phyloP scores from a whole-genome alignment of 2,113 vertebrate genomes.

The Anoplopoma fimbria region DNA sequence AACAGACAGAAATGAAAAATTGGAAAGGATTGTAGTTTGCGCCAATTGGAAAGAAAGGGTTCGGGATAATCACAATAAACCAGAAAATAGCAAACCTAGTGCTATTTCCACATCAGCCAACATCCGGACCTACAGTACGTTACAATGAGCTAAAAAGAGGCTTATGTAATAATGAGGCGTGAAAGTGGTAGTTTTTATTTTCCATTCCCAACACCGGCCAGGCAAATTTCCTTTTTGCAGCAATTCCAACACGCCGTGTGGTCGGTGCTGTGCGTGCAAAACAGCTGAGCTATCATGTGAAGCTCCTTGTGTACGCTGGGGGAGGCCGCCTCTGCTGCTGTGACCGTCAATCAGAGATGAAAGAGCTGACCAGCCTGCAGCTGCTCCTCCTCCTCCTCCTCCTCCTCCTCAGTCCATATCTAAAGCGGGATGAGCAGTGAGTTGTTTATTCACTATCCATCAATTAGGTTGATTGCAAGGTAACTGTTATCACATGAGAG shows the following conservation, averaged over 20 bases:
- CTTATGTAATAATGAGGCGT: slow-evolving; percentile 64
- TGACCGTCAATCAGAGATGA: slow-evolving; percentile 40
- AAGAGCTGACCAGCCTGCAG: slow-evolving; percentile 47
- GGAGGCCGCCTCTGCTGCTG: neutral
- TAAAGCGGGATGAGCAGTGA: slow-evolving; percentile 24
- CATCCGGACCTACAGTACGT: slow-evolving; percentile 6
- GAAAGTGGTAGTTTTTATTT: slow-evolving; percentile 57
- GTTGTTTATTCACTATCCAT: slow-evolving; percentile 23
- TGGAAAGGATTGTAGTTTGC: neutral
- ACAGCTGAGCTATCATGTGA: neutral
- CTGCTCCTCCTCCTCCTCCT: too few relatives aligned
- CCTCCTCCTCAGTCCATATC: slow-evolving; percentile 11
- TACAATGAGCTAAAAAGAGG: slow-evolving; percentile 36
- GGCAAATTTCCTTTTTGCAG: neutral
- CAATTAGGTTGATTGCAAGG: slow-evolving; percentile 24
- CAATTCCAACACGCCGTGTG: neutral
- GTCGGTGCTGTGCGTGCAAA: neutral
- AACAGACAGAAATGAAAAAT: neutral
- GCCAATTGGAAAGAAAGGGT: slow-evolving; percentile 15
- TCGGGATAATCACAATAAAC: slow-evolving; percentile 5
- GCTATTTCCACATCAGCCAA: slow-evolving; percentile 16
- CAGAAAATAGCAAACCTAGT: slow-evolving; percentile 5
- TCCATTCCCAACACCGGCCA: slow-evolving; percentile 27
- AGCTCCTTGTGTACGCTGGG: slow-evolving; percentile 1
- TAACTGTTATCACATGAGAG: neutral